phyloP scores from a whole-genome alignment of 2,113 vertebrate genomes.

The Sarotherodon lohbergeri region DNA sequence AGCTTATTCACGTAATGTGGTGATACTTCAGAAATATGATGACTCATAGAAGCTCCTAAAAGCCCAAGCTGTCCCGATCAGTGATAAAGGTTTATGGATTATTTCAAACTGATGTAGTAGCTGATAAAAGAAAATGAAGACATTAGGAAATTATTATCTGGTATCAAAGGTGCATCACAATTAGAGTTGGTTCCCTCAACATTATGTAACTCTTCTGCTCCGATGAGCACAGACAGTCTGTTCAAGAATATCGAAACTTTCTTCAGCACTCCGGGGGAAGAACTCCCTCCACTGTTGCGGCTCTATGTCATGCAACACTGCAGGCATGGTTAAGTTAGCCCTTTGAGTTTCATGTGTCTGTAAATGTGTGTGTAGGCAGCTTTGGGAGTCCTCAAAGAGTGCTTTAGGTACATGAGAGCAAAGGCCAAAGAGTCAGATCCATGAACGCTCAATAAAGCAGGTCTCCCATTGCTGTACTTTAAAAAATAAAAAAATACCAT shows the following conservation, averaged over 20 bases:
- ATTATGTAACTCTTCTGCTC: background rate
- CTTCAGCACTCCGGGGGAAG: background rate
- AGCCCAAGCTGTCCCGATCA: background rate
- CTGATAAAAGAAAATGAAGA: background rate
- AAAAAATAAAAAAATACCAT: background rate
- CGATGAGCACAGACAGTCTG: background rate
- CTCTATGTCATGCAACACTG: conserved; percentile 19
- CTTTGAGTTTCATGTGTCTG: conserved; percentile 16
- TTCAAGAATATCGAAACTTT: background rate
- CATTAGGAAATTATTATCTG: background rate
- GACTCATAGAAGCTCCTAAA: background rate
- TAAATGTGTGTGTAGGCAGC: background rate
- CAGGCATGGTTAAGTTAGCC: background rate
- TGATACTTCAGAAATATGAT: background rate
- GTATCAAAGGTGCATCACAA: background rate
- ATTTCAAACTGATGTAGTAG: background rate
- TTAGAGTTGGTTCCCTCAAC: background rate
- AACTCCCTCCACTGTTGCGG: background rate
- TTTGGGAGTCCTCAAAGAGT: conserved; percentile 11
- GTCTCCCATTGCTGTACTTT: background rate
- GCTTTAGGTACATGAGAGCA: conserved; percentile 3
- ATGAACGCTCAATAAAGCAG: conserved; percentile 4
- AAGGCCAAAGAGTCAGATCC: conserved; percentile 4
- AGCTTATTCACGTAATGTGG: background rate
- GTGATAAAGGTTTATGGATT: background rate